Evolutionary conservation across 2,797 vertebrate genomes (phyloP), one percentile per base, ranked within the genome.

Genomic region (Neomorphus geoffroyi): DNA sequence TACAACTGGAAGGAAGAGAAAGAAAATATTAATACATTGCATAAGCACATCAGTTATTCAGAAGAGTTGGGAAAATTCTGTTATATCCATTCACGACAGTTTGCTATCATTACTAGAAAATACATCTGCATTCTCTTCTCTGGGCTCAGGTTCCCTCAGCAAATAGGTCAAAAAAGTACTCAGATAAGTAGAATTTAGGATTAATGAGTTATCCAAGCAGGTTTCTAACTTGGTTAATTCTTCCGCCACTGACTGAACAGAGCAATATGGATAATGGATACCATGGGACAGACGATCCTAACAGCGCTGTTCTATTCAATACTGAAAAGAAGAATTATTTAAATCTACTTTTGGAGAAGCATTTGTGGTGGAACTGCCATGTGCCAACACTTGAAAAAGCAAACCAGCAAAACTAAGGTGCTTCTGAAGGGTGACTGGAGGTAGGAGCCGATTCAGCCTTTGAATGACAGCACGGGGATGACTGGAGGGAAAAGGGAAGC

Each of bases 1-100:
- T 98, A 98, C 43, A 98, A 79, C 98, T 98, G 75, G 83, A 97
- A 97, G 74, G 73, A 92, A 97, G 86, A 96, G 86, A 95, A 93
- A 94, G 80, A 92, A 79, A 84, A 82, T 60, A 18, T 96, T 83
- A 90, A 97, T 83, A 92, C 24, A 81, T 81, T 60, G 89, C 80
- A 27, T 46, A 67, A 93, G 11, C 72, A 80, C 79, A 96, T 67
- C 90, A 93, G 74, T 66, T 84, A 80, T 57, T 89, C 33, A 81
- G 45, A 81, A 89, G 71, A 60, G 93, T 41, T 51, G 84, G 60
- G 32, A 54, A 93, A 92, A 94, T 58, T 11, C 56, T 43, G 24
- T 23, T 92, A 74, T 85, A 67, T 64, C 64, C 45, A 37, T 4
- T 78, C 5, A 11, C 32, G 90, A 78, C 45, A 61, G 86, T 45